Evolutionary conservation across 2,888 invertebrate genomes (phyloP).

Genomic region (Heteromurus nitidus): DNA sequence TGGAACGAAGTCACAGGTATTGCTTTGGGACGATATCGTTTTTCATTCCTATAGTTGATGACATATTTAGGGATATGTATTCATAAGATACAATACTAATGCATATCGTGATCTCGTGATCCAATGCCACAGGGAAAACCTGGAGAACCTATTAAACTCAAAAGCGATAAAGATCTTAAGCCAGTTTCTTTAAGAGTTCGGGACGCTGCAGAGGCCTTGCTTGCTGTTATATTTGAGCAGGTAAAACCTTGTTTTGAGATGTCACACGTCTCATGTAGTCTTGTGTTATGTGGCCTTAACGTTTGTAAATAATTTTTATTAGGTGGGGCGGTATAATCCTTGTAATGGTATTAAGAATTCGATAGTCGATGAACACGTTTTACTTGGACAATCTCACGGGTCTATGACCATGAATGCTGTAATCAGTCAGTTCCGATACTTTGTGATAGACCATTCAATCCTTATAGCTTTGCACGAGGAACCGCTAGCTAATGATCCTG

Average conservation of each 20-base stretch:
- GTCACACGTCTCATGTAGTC: background rate
- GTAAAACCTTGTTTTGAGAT: slow-evolving; percentile 75
- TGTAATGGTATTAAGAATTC: slow-evolving; percentile 64
- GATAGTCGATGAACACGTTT: slow-evolving; percentile 69
- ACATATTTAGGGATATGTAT: background rate
- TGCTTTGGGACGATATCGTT: background rate
- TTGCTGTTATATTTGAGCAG: slow-evolving; percentile 93
- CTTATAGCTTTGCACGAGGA: slow-evolving; percentile 93
- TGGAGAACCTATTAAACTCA: slow-evolving; percentile 92
- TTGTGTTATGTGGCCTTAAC: background rate
- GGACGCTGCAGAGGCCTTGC: slow-evolving; percentile 95
- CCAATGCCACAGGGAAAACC: slow-evolving; percentile 84
- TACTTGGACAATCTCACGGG: slow-evolving; percentile 66
- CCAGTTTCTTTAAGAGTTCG: slow-evolving; percentile 98
- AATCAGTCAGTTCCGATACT: slow-evolving; percentile 87
- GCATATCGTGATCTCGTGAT: too few species aligned
- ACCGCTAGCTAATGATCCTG: slow-evolving; percentile 89
- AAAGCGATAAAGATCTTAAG: slow-evolving; percentile 96
- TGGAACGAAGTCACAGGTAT: slow-evolving; percentile 87
- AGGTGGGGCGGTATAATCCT: slow-evolving; percentile 70
- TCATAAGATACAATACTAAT: too few species aligned
- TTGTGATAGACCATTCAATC: slow-evolving; percentile 92
- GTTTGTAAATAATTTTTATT: background rate
- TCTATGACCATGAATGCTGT: slow-evolving; percentile 76
- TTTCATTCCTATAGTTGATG: background rate